Conservation (phyloP, 2,888 invertebrate species). For the Dryococelus australis region DNA sequence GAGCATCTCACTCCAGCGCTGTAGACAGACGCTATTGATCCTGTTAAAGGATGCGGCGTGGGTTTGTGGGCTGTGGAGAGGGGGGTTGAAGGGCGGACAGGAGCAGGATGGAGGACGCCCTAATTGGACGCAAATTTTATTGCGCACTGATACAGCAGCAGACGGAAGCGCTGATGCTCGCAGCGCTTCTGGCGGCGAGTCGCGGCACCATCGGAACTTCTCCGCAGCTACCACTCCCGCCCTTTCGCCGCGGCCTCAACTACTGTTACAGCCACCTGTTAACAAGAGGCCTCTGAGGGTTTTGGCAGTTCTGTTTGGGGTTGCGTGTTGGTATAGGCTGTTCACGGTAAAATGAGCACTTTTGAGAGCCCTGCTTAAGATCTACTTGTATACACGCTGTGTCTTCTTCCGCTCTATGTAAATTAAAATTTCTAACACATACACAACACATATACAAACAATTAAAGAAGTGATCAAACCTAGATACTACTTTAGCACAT, state of each 20-base stretch:
- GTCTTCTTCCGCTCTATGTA: too few species aligned
- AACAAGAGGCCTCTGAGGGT: too few species aligned
- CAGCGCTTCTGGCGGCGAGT: background rate
- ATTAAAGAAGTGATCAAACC: too few species aligned
- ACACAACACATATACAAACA: too few species aligned
- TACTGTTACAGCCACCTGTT: background rate
- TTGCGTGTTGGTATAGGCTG: too few species aligned
- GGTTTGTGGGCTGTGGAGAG: background rate
- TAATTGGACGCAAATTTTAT: slow-evolving; percentile 30
- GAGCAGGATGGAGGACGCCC: background rate
- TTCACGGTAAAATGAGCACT: too few species aligned
- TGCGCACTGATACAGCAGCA: slow-evolving; percentile 2
- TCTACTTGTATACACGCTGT: too few species aligned
- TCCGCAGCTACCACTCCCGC: too few species aligned
- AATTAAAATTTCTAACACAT: too few species aligned
- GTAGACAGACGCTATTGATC: slow-evolving; percentile 8
- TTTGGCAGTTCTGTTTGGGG: too few species aligned
- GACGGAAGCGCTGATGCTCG: background rate
- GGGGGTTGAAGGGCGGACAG: background rate
- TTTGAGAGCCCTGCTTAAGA: too few species aligned
- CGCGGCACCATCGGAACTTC: background rate
- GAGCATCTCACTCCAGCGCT: slow-evolving; percentile 4
- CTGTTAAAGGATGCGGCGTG: background rate
- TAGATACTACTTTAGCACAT: too few species aligned
- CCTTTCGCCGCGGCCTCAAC: background rate